These are phyloP conservation scores for Galagoides demidoff DNA, from an alignment of 2,797 vertebrate genomes.

Conservation along the genomic window DNA sequence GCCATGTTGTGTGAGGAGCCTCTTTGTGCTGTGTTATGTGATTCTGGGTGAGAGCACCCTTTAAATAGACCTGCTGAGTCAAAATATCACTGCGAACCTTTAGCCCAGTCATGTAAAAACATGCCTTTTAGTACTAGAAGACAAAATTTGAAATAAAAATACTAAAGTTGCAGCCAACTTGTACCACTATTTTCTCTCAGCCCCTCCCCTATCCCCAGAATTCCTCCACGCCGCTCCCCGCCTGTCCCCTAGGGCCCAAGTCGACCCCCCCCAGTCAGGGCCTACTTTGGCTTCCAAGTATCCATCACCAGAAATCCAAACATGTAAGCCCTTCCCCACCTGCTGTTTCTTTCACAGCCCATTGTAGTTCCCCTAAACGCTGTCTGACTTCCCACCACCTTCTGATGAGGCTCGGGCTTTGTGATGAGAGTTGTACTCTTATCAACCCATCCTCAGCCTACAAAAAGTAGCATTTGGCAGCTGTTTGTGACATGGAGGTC, in stretches of 20 bases:
- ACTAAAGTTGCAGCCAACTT: too few species aligned
- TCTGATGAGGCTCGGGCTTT: not conserved
- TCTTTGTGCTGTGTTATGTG: not conserved
- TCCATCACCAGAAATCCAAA: not conserved
- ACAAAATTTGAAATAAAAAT: not conserved
- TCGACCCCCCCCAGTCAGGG: rapidly evolving
- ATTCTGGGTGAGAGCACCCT: not conserved
- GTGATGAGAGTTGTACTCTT: not conserved
- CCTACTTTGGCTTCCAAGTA: not conserved
- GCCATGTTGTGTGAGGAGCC: not conserved
- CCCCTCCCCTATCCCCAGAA: rapidly evolving
- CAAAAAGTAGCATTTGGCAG: rapidly evolving
- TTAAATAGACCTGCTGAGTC: not conserved
- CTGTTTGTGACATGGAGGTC: rapidly evolving
- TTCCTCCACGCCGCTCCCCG: not conserved
- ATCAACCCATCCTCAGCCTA: too few species aligned
- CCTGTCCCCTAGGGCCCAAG: too few species aligned
- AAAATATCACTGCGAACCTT: not conserved
- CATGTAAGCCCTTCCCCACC: not conserved
- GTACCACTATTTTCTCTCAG: rapidly evolving
- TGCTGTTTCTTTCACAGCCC: too few species aligned
- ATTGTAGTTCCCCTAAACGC: not conserved
- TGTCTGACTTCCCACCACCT: not conserved
- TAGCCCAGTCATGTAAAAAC: not conserved
- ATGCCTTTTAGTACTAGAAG: not conserved